Base-by-base conservation (phyloP, 2,888 invertebrate genomes). In the Microplitis deprimator region DNA sequence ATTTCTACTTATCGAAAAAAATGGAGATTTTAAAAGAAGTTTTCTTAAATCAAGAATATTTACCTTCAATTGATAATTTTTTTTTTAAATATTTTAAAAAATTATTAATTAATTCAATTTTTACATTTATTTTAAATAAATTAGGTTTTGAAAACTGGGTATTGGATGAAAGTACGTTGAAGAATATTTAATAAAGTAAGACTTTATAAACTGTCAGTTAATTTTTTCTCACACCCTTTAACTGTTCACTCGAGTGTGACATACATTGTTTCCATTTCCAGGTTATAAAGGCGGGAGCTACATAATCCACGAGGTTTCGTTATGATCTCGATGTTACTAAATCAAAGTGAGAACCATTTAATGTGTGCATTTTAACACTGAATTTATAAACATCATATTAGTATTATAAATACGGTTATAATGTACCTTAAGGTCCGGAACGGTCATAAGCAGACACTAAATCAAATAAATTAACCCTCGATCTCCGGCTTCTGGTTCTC, bases 331-430 rank as follows among this genome's bases (percentile, higher is more conserved):
- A 5, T 50, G 50, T 50, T 13, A 50, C 50, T 50, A 50, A 50
- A 50, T 50, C 50, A 50, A 50, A 8, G 10, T 50, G 13, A 50
- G 3, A 13, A 50, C 4, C 50, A 13, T 50, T 50, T 50, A 50
- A 50, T 50, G 50, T 50, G 50, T 50, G 60, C 50, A 50, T 50
- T 50, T 50, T 13, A 50, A 50, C 50, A 50, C 61, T 76, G 76
- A 68, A 73, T 77, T 74, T 65, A 77, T 38, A 50, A 59, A 69
- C 65, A 69, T 17, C 79, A 86, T 89, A 89, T 89, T 89, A 88
- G 87, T 86, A 87, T 29, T 29, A 29, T 88, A 88, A 89, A 89
- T 89, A 89, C 84, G 87, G 85, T 88, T 89, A 87, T 89, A 89
- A 89, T 88, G 82, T 81, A 85, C 83, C 83, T 82, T 83, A 83